These are phyloP conservation scores for Ridgeia piscesae DNA, from an alignment of 1,140 invertebrate genomes.

Conservation along the genomic window DNA sequence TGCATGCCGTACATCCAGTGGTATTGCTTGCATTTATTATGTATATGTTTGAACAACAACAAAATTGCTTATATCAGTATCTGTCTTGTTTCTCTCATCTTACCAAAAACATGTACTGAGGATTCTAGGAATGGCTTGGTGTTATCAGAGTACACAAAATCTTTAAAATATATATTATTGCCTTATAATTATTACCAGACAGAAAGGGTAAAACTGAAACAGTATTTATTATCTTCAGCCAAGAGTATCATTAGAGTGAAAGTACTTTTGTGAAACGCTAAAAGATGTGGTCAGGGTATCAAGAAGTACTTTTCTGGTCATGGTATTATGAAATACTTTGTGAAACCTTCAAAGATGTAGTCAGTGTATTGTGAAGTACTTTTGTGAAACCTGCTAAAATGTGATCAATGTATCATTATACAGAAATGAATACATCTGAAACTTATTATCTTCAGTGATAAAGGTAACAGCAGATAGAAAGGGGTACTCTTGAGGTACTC, in stretches of 20 bases:
- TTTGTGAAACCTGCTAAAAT: too few species aligned
- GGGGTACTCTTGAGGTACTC: background rate
- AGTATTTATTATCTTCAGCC: too few species aligned
- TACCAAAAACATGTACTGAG: background rate
- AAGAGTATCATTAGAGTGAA: background rate
- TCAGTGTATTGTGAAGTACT: too few species aligned
- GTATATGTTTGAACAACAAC: background rate
- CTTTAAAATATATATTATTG: background rate
- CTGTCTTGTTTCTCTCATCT: background rate
- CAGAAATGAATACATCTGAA: too few species aligned
- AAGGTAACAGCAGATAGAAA: background rate
- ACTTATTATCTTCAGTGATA: too few species aligned
- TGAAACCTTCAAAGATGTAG: too few species aligned
- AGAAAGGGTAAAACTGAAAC: background rate
- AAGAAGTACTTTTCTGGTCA: too few species aligned
- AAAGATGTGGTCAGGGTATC: background rate
- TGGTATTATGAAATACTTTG: too few species aligned
- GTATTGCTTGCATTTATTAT: constrained; percentile 1
- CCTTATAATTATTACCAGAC: background rate
- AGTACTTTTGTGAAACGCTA: background rate
- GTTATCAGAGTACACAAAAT: background rate
- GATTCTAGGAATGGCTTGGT: background rate
- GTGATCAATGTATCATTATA: too few species aligned
- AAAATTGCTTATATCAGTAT: background rate
- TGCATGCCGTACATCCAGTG: background rate